Conservation (phyloP, 2,797 vertebrate genomes). For the Odontamblyopus rebecca region DNA sequence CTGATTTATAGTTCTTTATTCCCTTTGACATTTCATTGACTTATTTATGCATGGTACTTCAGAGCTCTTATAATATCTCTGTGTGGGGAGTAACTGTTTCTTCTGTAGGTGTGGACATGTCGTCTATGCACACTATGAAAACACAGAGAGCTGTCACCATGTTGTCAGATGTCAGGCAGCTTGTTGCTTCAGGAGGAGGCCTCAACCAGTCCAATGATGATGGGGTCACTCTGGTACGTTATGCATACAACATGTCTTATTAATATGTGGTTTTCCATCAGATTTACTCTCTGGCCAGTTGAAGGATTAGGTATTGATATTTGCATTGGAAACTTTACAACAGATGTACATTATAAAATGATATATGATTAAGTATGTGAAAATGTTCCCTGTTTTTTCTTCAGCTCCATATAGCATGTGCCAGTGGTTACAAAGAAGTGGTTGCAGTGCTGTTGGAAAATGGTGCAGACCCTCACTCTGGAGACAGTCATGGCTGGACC, state of each 20-base stretch:
- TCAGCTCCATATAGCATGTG: conserved; percentile 91
- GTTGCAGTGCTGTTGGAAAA: conserved; percentile 82
- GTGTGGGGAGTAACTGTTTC: conserved; percentile 8
- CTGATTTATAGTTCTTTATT: neutral
- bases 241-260: neutral
- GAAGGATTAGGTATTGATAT: neutral
- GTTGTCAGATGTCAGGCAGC: conserved; percentile 87
- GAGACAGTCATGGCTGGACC: conserved; percentile 87
- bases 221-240: conserved; percentile 88
- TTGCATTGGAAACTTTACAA: neutral
- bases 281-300: neutral
- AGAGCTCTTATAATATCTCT: neutral
- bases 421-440: conserved; percentile 89
- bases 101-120: conserved; percentile 83
- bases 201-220: conserved; percentile 87
- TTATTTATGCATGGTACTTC: neutral
- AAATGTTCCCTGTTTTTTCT: neutral
- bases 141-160: conserved; percentile 84
- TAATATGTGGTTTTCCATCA: neutral
- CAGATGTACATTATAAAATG: neutral
- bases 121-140: conserved; percentile 84
- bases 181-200: conserved; percentile 78
- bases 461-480: conserved; percentile 80
- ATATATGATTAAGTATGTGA: neutral
- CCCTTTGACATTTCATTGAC: neutral